Conservation (phyloP, 2,113 vertebrate genomes). For the Periophthalmus modestus region DNA sequence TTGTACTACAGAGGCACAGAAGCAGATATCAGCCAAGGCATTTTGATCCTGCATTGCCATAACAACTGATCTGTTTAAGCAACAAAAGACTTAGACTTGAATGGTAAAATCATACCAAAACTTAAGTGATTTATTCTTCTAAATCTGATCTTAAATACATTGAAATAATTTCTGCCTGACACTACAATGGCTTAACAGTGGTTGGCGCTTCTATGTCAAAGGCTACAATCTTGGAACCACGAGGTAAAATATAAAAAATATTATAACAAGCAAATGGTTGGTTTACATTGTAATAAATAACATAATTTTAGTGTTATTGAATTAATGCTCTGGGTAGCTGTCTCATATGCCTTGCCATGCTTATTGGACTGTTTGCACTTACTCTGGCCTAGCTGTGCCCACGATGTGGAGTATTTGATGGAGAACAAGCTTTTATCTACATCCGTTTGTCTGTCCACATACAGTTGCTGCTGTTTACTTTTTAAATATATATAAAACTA, state of each 20-base stretch:
- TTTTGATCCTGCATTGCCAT: too few relatives aligned
- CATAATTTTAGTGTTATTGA: not conserved
- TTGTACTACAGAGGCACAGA: not conserved
- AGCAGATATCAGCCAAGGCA: not conserved
- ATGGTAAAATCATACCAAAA: not conserved
- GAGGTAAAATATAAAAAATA: not conserved
- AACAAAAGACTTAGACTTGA: not conserved
- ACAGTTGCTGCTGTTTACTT: not conserved
- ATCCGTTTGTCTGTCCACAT: conserved; percentile 8
- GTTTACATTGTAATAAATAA: not conserved
- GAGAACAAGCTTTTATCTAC: not conserved
- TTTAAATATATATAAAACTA: conserved; percentile 1
- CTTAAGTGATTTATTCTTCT: not conserved
- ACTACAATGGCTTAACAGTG: not conserved
- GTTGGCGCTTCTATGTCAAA: not conserved
- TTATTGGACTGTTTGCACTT: conserved; percentile 13
- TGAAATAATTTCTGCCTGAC: too few relatives aligned
- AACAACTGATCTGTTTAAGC: not conserved
- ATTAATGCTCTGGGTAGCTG: not conserved
- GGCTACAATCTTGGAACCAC: not conserved
- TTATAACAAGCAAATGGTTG: not conserved
- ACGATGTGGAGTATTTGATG: not conserved
- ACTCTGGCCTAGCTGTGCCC: conserved; percentile 19
- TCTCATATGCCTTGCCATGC: not conserved
- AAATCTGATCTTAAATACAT: not conserved